Percentiles rank a stretch among this genome's conserved stretches.
These are phyloP conservation scores for Pelmatolapia mariae DNA, from an alignment of 2,113 vertebrate genomes.

Conservation along the genomic window DNA sequence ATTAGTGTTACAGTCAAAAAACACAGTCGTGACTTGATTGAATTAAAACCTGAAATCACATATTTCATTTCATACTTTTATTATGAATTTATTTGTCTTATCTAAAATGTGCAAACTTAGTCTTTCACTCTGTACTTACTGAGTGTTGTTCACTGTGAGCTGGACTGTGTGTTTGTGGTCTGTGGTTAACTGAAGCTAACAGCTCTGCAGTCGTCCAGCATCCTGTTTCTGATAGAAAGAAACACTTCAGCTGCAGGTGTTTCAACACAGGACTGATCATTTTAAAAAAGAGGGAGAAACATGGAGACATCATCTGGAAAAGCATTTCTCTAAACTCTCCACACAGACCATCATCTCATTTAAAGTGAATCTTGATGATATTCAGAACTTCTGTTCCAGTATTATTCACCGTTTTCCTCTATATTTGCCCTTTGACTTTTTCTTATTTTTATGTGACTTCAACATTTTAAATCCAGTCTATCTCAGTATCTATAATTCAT, in stretches of 20 bases:
- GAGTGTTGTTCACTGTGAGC: neutral
- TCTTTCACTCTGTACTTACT: fast-evolving
- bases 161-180: neutral
- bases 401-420: neutral
- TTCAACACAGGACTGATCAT: fast-evolving
- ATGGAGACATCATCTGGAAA: no score
- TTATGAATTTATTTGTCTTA: fast-evolving
- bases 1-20: fast-evolving
- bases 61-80: neutral
- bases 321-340: no score
- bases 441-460: neutral
- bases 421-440: neutral
- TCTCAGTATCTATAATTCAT: neutral
- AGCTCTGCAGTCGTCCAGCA: neutral
- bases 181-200: neutral
- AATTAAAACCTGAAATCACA: neutral
- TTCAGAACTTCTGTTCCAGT: fast-evolving
- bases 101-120: fast-evolving
- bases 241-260: neutral
- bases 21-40: no score
- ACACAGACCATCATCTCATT: neutral
- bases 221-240: neutral
- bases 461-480: neutral
- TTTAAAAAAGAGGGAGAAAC: neutral
- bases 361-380: neutral